Percentiles rank a stretch among this genome's conserved stretches.
Conservation (phyloP, 2,888 invertebrate species). For the Xestia sexstrigata region DNA sequence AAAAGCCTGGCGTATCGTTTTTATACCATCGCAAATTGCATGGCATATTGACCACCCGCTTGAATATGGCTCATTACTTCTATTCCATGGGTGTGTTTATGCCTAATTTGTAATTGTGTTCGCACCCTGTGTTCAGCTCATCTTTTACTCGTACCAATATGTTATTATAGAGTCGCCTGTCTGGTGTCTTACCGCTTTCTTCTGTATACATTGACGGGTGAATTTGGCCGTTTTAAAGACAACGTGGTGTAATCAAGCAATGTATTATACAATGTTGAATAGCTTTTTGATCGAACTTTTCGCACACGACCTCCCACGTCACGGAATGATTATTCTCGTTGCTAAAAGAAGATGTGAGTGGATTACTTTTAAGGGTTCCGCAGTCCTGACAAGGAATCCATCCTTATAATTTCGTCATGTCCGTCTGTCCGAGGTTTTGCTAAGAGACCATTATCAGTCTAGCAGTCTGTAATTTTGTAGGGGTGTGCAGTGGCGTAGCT, state of each 20-base stretch:
- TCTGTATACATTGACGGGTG: constrained; percentile 61
- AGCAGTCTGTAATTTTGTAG: no score
- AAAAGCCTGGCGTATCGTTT: constrained; percentile 72
- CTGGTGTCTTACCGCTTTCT: neutral
- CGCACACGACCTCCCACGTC: constrained; percentile 71
- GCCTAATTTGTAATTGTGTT: constrained; percentile 83
- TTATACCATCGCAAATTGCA: constrained; percentile 86
- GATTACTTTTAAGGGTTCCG: constrained; percentile 59
- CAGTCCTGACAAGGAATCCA: no score
- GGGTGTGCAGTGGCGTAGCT: no score
- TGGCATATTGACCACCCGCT: constrained; percentile 84
- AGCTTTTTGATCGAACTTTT: constrained; percentile 11
- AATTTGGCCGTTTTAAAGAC: neutral
- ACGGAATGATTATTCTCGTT: constrained; percentile 70
- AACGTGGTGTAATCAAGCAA: constrained; percentile 32
- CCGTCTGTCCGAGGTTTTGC: no score
- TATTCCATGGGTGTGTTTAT: constrained; percentile 84
- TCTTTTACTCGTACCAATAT: constrained; percentile 63
- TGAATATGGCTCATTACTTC: constrained; percentile 87
- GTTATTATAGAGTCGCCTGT: neutral
- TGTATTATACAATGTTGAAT: constrained; percentile 19
- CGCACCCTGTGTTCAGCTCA: constrained; percentile 83
- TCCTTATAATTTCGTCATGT: no score
- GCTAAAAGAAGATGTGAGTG: constrained; percentile 67
- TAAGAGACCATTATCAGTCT: no score